phyloP scores from a whole-genome alignment of 2,113 vertebrate genomes.

The Syngnathus scovelli region DNA sequence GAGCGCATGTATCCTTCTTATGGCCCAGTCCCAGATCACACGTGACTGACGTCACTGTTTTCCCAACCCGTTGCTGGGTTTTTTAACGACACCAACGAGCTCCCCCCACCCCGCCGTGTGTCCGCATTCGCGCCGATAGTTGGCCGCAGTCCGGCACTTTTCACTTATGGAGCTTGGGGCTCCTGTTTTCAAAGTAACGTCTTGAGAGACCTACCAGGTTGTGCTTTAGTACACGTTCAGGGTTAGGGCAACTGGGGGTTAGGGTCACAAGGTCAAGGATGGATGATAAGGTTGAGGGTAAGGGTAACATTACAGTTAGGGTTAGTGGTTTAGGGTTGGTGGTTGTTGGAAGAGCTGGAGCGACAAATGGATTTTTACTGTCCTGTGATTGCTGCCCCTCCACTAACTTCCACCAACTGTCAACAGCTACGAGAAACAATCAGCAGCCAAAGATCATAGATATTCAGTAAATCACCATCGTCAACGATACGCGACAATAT shows the following conservation, averaged over 20 bases:
- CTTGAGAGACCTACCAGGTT: constrained; percentile 32
- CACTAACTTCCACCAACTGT: background rate
- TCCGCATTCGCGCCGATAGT: constrained; percentile 16
- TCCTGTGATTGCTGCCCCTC: background rate
- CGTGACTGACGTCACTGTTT: constrained; percentile 24
- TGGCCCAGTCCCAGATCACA: constrained; percentile 2
- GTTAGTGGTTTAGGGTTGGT: constrained; percentile 1
- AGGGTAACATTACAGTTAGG: background rate
- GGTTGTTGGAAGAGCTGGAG: background rate
- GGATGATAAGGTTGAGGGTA: background rate
- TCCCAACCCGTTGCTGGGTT: constrained; percentile 34
- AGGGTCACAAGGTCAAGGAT: background rate
- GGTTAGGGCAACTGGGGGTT: background rate
- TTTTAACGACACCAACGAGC: constrained; percentile 12
- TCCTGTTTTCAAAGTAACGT: constrained; percentile 28
- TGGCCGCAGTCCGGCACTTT: constrained; percentile 33
- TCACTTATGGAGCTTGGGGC: constrained; percentile 32
- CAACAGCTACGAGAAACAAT: background rate
- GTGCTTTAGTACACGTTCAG: constrained; percentile 23
- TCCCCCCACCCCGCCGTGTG: constrained; percentile 5
- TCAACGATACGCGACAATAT: background rate
- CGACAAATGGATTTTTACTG: background rate
- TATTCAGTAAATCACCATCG: background rate
- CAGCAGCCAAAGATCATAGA: background rate
- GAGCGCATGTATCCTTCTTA: constrained; percentile 1